Conservation (phyloP, 2,797 vertebrate genomes). For the Crenuchus spilurus region DNA sequence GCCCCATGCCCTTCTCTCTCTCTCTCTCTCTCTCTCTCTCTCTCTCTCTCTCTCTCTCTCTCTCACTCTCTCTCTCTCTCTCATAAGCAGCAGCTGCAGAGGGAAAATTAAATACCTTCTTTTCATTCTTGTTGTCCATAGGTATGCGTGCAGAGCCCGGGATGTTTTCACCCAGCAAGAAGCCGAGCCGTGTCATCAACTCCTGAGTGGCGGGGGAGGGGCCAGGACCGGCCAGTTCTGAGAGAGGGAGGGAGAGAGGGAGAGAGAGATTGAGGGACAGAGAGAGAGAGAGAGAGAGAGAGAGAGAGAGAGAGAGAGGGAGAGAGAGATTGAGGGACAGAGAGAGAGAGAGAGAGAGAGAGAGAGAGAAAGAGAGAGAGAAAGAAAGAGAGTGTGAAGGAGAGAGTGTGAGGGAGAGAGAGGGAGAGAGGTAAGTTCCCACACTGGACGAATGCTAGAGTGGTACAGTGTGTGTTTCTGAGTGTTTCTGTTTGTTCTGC, state of each 20-base stretch:
- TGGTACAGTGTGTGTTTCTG: constrained; percentile 31
- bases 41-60: constrained; percentile 56
- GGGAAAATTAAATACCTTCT: constrained; percentile 86
- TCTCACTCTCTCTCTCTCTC: constrained; percentile 56
- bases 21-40: constrained; percentile 37
- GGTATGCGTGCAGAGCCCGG: constrained; percentile 89
- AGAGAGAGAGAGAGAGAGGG: constrained; percentile 24
- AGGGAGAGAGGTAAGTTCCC: constrained; percentile 5
- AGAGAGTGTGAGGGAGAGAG: constrained; percentile 34
- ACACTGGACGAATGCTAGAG: constrained; percentile 22
- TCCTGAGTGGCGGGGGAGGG: constrained; percentile 97
- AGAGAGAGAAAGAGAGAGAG: constrained; percentile 20
- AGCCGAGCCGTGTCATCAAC: constrained; percentile 97
- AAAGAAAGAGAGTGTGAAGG: neutral
- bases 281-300: constrained; percentile 15
- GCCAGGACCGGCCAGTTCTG: constrained; percentile 81
- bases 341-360: constrained; percentile 29
- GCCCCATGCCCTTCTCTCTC: constrained; percentile 45
- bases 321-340: neutral
- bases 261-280: constrained; percentile 25
- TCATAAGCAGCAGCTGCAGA: constrained; percentile 61
- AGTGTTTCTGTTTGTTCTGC: constrained; percentile 14
- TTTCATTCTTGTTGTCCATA: constrained; percentile 93
- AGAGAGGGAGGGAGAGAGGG: constrained; percentile 45
- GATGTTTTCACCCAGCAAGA: constrained; percentile 98